Conservation (phyloP, 1,140 invertebrate species). For the Psix sp. region DNA sequence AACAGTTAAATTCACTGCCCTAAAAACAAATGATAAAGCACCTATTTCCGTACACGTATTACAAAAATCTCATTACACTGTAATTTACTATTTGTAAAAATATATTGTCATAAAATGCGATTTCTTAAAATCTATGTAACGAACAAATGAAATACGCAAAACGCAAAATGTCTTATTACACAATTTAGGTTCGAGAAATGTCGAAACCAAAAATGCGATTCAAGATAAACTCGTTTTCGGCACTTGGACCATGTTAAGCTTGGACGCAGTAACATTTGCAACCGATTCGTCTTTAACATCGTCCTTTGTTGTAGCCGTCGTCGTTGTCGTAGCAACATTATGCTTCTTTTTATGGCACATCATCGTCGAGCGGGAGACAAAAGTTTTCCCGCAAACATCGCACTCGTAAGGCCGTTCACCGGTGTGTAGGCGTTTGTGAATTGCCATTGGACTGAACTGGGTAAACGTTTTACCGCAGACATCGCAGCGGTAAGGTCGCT, state of each 20-base stretch:
- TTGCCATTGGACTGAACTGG: slow-evolving; percentile 81
- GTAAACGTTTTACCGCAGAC: slow-evolving; percentile 82
- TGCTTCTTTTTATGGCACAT: slow-evolving; percentile 80
- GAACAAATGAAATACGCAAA: too few relatives aligned
- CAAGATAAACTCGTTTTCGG: background rate
- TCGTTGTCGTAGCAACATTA: slow-evolving; percentile 42
- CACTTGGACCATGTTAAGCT: slow-evolving; percentile 8
- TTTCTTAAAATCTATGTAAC: too few relatives aligned
- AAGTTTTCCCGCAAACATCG: slow-evolving; percentile 82
- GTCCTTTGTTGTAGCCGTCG: slow-evolving; percentile 24
- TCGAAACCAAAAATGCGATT: too few relatives aligned
- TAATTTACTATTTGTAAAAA: too few relatives aligned
- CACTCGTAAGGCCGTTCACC: slow-evolving; percentile 89
- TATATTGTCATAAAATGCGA: too few relatives aligned
- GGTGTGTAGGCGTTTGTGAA: slow-evolving; percentile 83
- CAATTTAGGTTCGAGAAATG: slow-evolving; percentile 9
- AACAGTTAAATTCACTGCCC: too few relatives aligned
- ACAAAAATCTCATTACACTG: too few relatives aligned
- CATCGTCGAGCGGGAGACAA: slow-evolving; percentile 80
- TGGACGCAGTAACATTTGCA: slow-evolving; percentile 3
- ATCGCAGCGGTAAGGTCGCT: slow-evolving; percentile 82
- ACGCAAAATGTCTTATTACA: slow-evolving; percentile 5
- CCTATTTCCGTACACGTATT: too few relatives aligned
- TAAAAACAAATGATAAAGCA: too few relatives aligned
- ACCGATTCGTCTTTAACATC: slow-evolving; percentile 17